Percentiles rank a stretch among this genome's conserved stretches.
phyloP scores from a whole-genome alignment of 2,888 invertebrate species.

The Tipula unca region DNA sequence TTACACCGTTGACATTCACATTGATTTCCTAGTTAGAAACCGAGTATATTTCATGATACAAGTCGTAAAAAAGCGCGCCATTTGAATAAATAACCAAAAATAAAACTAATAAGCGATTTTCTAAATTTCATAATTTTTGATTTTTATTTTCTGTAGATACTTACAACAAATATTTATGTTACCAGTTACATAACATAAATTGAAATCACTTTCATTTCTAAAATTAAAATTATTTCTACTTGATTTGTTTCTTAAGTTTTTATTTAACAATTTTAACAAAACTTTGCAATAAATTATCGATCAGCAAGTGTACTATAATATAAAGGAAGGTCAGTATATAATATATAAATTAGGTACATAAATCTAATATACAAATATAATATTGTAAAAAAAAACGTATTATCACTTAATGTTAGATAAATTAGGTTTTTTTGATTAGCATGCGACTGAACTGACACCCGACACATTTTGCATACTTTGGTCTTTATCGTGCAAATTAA shows the following conservation, averaged over 20 bases:
- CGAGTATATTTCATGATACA: neutral
- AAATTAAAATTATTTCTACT: neutral
- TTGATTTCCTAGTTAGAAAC: neutral
- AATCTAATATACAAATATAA: neutral
- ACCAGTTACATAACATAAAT: neutral
- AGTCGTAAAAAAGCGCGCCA: neutral
- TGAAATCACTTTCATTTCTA: neutral
- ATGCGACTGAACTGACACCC: neutral
- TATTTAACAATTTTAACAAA: neutral
- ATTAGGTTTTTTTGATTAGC: neutral
- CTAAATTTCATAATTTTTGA: constrained; percentile 3
- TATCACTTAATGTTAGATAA: neutral
- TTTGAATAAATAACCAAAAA: neutral
- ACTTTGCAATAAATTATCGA: neutral
- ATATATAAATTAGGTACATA: neutral
- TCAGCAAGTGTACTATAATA: neutral
- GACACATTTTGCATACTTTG: neutral
- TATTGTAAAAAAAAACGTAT: neutral
- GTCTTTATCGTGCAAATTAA: neutral
- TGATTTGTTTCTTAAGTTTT: neutral
- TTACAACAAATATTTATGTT: neutral
- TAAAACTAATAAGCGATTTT: neutral
- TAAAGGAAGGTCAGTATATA: neutral
- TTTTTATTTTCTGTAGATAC: neutral
- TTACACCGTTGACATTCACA: neutral